phyloP scores from a whole-genome alignment of 2,113 vertebrate species.

The Nicator chloris region DNA sequence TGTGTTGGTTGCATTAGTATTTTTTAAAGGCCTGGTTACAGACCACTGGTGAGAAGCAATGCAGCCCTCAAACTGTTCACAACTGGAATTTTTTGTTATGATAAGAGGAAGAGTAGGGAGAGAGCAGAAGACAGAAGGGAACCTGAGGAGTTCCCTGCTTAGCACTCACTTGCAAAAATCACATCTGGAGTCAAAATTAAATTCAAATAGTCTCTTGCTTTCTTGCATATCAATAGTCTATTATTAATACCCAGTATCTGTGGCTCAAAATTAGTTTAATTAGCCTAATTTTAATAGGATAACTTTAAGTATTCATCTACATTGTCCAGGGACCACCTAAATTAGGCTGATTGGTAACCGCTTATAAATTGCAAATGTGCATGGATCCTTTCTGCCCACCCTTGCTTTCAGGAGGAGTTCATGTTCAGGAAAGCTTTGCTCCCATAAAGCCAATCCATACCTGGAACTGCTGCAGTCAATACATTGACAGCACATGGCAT shows the following conservation, averaged over 20 bases:
- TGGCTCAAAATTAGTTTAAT: not conserved
- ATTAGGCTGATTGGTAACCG: not conserved
- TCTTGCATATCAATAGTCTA: not conserved
- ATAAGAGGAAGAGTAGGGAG: not conserved
- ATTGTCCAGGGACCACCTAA: not conserved
- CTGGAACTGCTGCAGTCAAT: not conserved
- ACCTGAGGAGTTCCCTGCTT: not conserved
- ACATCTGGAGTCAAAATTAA: not conserved
- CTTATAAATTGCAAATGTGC: not conserved
- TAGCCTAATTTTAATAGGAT: not conserved
- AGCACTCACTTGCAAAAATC: not conserved
- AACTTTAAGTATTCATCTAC: not conserved
- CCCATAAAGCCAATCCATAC: not conserved
- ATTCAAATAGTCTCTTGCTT: not conserved
- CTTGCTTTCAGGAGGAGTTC: not conserved
- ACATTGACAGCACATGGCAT: not conserved
- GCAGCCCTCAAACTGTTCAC: not conserved
- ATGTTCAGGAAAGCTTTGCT: not conserved
- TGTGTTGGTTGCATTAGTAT: not conserved
- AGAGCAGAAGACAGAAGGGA: not conserved
- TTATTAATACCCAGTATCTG: not conserved
- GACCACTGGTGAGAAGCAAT: not conserved
- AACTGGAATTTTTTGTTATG: not conserved
- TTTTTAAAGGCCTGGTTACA: not conserved
- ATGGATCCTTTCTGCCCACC: not conserved